Evolutionary conservation across 1,140 invertebrate genomes (phyloP), one percentile per base, ranked within the genome.

Genomic region (Caenorhabditis brenneri): DNA sequence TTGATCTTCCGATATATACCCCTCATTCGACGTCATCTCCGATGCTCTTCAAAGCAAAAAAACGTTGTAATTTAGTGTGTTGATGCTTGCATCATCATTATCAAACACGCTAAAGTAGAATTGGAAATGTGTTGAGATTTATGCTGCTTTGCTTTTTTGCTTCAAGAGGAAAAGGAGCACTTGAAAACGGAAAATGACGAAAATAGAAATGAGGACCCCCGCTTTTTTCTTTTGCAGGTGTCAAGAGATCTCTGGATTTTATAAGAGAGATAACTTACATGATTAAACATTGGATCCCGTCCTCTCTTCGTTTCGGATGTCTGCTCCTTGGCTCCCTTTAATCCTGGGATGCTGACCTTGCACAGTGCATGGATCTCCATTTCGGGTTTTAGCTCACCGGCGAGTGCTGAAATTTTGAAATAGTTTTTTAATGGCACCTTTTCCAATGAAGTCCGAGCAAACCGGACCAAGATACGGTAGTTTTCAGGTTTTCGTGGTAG

Each of bases 291-390:
- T n/a, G 87, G 88, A 84, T 90, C 87, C 9, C 89, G 27, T 16
- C 90, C 90, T 46, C 89, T 55, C 80, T 90, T 90, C 15, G 91
- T 88, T 39, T 89, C 87, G 36, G 86, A 85, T 9, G 48, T 48
- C 78, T 89, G 87, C 81, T 89, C 85, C 46, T 90, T 89, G 33
- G 86, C 87, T 46, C 79, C 51, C 42, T 90, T 90, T 19, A 88
- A 83, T 12, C 90, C 89, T 5, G 82, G 83, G 31, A 90, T 80
- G 42, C 81, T 86, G 27, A 90, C 86, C 79, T 90, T 90, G 85
- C 88, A 89, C 80, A 91, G 84, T n/a, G 90, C 86, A 69, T 90
- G 88, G 33, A 90, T 88, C 60, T 90, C 90, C 78, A 90, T 65
- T 15, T 90, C 89, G 12, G 89, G 89, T 55, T 88, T 89, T 46